A percentile compares a stretch with the other conserved stretches of the same genome.
Evolutionary conservation across 2,797 vertebrate genomes (phyloP).

Genomic region (Mico argentatus): DNA sequence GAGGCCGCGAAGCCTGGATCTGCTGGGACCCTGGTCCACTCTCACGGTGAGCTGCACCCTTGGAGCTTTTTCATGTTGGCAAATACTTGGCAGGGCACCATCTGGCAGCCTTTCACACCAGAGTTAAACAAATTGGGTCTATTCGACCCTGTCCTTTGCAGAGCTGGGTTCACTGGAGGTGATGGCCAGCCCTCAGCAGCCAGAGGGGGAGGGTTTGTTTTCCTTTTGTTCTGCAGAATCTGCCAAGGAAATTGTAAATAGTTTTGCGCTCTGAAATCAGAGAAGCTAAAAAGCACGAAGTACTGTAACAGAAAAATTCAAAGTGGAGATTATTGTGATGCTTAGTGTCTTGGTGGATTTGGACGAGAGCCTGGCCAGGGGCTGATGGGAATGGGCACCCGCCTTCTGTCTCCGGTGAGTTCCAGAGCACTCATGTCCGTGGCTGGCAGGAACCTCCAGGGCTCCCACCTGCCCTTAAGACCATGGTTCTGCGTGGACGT

Average conservation of each 20-base stretch:
- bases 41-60: background rate
- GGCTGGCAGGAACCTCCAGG: background rate
- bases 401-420: background rate
- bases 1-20: background rate
- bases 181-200: background rate
- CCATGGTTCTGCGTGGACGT: background rate
- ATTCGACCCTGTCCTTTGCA: background rate
- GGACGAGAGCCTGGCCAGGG: background rate
- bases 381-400: background rate
- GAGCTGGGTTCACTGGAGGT: background rate
- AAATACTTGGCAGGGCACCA: background rate
- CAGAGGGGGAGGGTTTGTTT: background rate
- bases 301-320: background rate
- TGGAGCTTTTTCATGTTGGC: background rate
- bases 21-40: background rate
- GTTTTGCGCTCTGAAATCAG: background rate
- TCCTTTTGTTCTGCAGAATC: background rate
- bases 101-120: background rate
- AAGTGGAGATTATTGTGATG: background rate
- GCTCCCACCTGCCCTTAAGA: background rate
- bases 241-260: background rate
- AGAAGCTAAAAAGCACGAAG: background rate
- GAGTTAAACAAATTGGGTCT: conserved; percentile 46
- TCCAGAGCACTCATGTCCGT: background rate
- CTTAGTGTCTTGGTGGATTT: accelerated